Evolutionary conservation across 1,140 invertebrate genomes (phyloP).

Genomic region (Araneus ventricosus): DNA sequence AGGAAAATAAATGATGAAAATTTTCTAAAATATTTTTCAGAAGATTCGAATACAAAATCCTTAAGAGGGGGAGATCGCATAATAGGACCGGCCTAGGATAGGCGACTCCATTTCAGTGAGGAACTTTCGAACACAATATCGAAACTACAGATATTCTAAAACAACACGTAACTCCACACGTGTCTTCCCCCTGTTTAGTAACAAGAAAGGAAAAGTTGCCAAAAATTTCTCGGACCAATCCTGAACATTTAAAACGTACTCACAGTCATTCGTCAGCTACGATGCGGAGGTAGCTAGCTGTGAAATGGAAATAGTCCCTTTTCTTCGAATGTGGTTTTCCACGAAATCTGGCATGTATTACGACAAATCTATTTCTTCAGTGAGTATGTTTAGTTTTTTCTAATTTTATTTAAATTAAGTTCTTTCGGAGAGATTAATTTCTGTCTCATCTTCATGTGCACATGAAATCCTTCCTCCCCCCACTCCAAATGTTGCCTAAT

Average conservation of each 20-base stretch:
- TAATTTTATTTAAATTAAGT: neutral
- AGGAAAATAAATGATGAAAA: neutral
- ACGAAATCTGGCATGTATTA: neutral
- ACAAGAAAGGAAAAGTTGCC: neutral
- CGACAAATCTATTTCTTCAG: neutral
- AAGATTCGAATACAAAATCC: neutral
- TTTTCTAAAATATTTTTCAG: neutral
- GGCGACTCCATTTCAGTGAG: slow-evolving; percentile 61
- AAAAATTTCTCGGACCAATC: neutral
- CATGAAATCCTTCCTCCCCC: slow-evolving; percentile 68
- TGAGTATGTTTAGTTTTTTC: neutral
- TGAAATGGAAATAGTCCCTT: neutral
- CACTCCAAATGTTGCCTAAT: slow-evolving; percentile 51
- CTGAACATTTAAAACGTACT: neutral
- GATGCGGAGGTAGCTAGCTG: neutral
- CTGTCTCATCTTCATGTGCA: neutral
- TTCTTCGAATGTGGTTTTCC: slow-evolving; percentile 3
- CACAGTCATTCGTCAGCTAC: neutral
- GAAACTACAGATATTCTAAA: neutral
- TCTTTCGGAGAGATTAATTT: neutral
- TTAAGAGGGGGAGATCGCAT: slow-evolving; percentile 42
- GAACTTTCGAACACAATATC: neutral
- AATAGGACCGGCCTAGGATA: slow-evolving; percentile 43
- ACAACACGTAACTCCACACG: too few species aligned
- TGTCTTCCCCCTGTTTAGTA: too few species aligned